Evolutionary conservation across 2,113 vertebrate genomes (phyloP).

Genomic region (Scortum barcoo): DNA sequence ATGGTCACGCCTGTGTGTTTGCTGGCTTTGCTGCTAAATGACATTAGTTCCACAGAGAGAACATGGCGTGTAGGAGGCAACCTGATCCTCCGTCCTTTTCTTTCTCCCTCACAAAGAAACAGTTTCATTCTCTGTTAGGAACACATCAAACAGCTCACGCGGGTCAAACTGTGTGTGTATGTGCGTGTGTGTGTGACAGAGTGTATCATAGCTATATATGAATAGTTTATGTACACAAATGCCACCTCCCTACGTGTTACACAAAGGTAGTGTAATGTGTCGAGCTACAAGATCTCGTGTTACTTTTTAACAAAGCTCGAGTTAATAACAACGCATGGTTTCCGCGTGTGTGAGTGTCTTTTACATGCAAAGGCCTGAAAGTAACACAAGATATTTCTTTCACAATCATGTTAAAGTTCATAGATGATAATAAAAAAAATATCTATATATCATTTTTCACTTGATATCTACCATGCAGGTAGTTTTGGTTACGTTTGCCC

Average conservation of each 20-base stretch:
- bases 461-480: background rate
- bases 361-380: constrained; percentile 19
- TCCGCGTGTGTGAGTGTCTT: constrained; percentile 11
- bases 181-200: constrained; percentile 37
- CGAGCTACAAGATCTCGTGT: constrained; percentile 37
- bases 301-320: constrained; percentile 45
- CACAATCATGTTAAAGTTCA: no score
- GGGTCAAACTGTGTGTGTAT: constrained; percentile 69
- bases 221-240: constrained; percentile 40
- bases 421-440: no score
- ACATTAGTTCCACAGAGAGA: constrained; percentile 83
- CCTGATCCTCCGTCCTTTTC: constrained; percentile 80
- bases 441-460: background rate
- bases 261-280: constrained; percentile 54
- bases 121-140: constrained; percentile 78
- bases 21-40: constrained; percentile 80
- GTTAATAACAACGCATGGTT: constrained; percentile 33
- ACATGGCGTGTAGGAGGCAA: constrained; percentile 82
- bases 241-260: background rate
- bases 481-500: constrained; percentile 2
- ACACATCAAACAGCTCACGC: constrained; percentile 72
- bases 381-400: background rate
- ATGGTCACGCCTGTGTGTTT: constrained; percentile 80
- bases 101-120: constrained; percentile 79
- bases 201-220: constrained; percentile 30